Percentiles rank a stretch among this genome's conserved stretches.
Conservation (phyloP, 2,888 invertebrate species). For the Protophormia terraenovae region DNA sequence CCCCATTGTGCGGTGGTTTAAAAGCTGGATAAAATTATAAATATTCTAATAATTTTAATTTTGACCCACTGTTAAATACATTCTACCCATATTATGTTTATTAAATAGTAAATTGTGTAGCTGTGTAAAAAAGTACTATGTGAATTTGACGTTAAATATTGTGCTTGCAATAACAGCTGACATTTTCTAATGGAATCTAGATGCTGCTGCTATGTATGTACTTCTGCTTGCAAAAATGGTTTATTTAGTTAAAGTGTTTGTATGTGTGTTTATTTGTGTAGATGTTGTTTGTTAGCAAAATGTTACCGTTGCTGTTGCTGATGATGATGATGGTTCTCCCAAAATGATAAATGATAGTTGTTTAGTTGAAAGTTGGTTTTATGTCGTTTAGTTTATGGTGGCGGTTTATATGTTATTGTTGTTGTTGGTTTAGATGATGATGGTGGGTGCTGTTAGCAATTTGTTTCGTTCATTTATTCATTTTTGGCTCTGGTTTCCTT, state of each 20-base stretch:
- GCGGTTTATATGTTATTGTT: background rate
- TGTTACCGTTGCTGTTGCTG: too few relatives aligned
- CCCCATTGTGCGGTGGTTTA: background rate
- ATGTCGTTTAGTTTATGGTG: constrained; percentile 26
- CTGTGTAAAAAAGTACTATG: too few relatives aligned
- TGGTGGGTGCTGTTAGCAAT: background rate
- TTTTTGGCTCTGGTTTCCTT: background rate
- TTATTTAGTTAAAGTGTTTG: background rate
- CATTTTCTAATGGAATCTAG: constrained; percentile 27
- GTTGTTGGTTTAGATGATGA: background rate
- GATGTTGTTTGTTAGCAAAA: background rate
- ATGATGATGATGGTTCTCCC: constrained; percentile 1
- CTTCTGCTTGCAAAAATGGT: background rate
- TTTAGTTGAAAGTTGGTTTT: constrained; percentile 28
- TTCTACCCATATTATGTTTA: background rate
- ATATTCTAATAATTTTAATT: background rate
- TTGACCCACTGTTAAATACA: background rate
- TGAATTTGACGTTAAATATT: constrained; percentile 11
- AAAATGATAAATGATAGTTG: constrained; percentile 54
- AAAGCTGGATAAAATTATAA: background rate
- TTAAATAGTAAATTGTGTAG: background rate
- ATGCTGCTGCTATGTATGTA: too few relatives aligned
- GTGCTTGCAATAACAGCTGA: constrained; percentile 42
- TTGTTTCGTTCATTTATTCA: background rate
- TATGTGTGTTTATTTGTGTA: background rate